Conservation (phyloP, 2,888 invertebrate genomes). For the Trachelus stipa region DNA sequence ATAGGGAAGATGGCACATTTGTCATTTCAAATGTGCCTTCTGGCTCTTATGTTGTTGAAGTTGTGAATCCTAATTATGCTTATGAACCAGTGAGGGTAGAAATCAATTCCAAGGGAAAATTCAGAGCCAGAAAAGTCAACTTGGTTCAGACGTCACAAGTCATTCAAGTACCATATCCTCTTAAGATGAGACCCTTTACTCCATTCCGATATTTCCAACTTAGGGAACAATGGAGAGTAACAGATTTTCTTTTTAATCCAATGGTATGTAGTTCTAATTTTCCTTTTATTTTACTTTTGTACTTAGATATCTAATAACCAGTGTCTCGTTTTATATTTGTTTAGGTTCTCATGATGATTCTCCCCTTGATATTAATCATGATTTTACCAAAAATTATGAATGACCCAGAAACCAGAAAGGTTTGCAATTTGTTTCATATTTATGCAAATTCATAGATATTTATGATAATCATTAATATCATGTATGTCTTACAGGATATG, state of each 20-base stretch:
- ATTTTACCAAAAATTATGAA: slow-evolving; percentile 96
- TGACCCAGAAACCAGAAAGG: slow-evolving; percentile 96
- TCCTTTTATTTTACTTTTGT: background rate
- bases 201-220: slow-evolving; percentile 90
- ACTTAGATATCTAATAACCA: slow-evolving; percentile 11
- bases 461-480: background rate
- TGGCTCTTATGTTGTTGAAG: slow-evolving; percentile 95
- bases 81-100: slow-evolving; percentile 97
- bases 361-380: slow-evolving; percentile 91
- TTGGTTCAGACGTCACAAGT: slow-evolving; percentile 92
- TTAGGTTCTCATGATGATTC: slow-evolving; percentile 93
- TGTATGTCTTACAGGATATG: slow-evolving; percentile 73
- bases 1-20: slow-evolving; percentile 91
- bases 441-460: slow-evolving; percentile 7
- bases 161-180: slow-evolving; percentile 91
- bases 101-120: slow-evolving; percentile 97
- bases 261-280: slow-evolving; percentile 70
- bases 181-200: slow-evolving; percentile 86
- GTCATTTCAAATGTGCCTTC: slow-evolving; percentile 87
- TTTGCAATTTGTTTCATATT: slow-evolving; percentile 43
- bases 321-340: slow-evolving; percentile 33
- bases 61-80: slow-evolving; percentile 88
- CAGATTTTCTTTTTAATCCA: slow-evolving; percentile 96
- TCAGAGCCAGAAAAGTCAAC: slow-evolving; percentile 93
- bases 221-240: slow-evolving; percentile 96